These are phyloP conservation scores for Acanthopleura granulata DNA, from an alignment of 2,888 invertebrate genomes.

Conservation along the genomic window DNA sequence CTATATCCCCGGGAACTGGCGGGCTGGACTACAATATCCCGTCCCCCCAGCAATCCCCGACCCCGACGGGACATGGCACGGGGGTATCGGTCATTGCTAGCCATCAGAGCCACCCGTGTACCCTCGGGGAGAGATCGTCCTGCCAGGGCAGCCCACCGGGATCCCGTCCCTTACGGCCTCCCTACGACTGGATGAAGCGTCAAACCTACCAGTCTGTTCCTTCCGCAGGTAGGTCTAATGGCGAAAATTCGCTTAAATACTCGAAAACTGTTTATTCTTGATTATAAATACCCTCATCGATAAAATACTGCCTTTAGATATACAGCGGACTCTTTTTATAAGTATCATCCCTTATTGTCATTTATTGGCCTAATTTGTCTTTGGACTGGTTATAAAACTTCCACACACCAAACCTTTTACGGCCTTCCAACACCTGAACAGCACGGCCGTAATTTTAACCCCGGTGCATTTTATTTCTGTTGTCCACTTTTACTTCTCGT, in stretches of 20 bases:
- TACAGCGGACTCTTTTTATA: neutral
- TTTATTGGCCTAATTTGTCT: slow-evolving; percentile 16
- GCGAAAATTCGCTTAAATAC: neutral
- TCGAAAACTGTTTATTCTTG: neutral
- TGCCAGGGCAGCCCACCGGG: slow-evolving; percentile 26
- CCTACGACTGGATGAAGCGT: slow-evolving; percentile 65
- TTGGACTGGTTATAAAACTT: slow-evolving; percentile 6
- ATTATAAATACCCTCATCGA: neutral
- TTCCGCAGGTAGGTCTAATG: slow-evolving; percentile 43
- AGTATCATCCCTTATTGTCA: slow-evolving; percentile 15
- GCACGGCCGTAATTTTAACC: too few species aligned
- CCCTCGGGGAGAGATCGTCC: neutral
- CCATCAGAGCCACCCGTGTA: neutral
- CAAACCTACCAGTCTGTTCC: slow-evolving; percentile 49
- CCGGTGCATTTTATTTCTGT: too few species aligned
- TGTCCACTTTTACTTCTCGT: too few species aligned
- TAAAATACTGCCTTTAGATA: slow-evolving; percentile 1
- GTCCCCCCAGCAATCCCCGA: neutral
- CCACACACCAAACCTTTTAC: too few species aligned
- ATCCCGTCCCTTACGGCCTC: slow-evolving; percentile 47
- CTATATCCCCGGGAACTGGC: neutral
- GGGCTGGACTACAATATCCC: neutral
- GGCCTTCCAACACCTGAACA: too few species aligned
- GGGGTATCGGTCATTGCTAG: neutral
- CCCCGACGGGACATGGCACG: neutral